Evolutionary conservation across 2,888 invertebrate genomes (phyloP).

Genomic region (Trimorus sp.): DNA sequence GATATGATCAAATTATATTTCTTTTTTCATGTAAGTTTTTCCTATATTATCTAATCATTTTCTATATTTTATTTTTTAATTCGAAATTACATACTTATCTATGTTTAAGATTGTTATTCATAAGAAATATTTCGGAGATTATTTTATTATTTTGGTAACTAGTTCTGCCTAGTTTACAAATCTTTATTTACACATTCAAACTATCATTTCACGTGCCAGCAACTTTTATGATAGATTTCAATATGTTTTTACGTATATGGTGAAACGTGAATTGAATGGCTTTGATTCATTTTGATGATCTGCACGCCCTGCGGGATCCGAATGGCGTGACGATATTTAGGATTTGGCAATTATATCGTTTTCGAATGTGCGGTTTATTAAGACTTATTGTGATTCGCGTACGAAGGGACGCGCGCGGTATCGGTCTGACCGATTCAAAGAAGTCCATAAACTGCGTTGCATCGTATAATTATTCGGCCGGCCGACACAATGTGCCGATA

Average conservation of each 20-base stretch:
- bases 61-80: too few species aligned
- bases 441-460: constrained; percentile 31
- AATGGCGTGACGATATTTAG: constrained; percentile 75
- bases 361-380: constrained; percentile 53
- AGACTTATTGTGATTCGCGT: constrained; percentile 43
- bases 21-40: too few species aligned
- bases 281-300: constrained; percentile 67
- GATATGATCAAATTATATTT: too few species aligned
- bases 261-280: constrained; percentile 68
- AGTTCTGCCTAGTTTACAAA: too few species aligned
- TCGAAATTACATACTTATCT: too few species aligned
- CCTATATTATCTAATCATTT: too few species aligned
- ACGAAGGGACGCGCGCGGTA: constrained; percentile 18
- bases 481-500: constrained; percentile 31
- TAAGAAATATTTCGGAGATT: too few species aligned
- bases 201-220: too few species aligned
- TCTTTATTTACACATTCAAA: too few species aligned
- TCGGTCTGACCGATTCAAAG: constrained; percentile 37
- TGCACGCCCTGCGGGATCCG: constrained; percentile 73
- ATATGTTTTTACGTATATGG: constrained; percentile 20
- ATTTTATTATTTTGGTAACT: too few species aligned
- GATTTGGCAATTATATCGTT: constrained; percentile 79
- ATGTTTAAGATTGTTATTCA: too few species aligned
- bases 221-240: constrained; percentile 10
- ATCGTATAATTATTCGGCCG: constrained; percentile 39